Conservation (phyloP, 2,888 invertebrate genomes). For the Aethes cnicana region DNA sequence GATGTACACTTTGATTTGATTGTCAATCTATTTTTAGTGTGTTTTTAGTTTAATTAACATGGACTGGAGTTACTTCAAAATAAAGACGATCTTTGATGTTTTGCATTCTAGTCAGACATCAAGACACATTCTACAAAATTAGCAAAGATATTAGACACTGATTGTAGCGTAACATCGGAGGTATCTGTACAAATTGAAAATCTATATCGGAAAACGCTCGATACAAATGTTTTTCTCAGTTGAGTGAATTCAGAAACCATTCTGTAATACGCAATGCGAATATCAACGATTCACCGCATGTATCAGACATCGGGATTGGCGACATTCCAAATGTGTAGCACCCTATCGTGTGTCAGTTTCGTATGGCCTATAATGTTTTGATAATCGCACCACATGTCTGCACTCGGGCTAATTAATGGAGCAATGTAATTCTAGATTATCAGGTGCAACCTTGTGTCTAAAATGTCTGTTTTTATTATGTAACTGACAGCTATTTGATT, state of each 20-base stretch:
- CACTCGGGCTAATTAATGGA: not conserved
- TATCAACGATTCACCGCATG: too few relatives aligned
- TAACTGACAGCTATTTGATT: too few relatives aligned
- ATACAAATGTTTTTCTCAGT: not conserved
- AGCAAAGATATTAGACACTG: too few relatives aligned
- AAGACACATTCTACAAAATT: too few relatives aligned
- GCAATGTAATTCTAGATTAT: not conserved
- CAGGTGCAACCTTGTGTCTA: not conserved
- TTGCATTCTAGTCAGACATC: too few relatives aligned
- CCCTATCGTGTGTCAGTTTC: not conserved
- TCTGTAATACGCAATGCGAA: not conserved
- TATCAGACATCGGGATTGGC: constrained; percentile 5
- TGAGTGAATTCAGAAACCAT: constrained; percentile 5
- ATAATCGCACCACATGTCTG: constrained; percentile 3
- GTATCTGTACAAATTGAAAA: constrained; percentile 9
- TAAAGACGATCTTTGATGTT: too few relatives aligned
- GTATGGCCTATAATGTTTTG: constrained; percentile 1
- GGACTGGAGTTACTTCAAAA: too few relatives aligned
- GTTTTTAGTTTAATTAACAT: too few relatives aligned
- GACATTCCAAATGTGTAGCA: not conserved
- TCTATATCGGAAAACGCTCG: not conserved
- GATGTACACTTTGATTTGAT: too few relatives aligned
- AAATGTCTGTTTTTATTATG: too few relatives aligned
- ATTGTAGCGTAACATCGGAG: too few relatives aligned
- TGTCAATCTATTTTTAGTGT: too few relatives aligned